Conservation (phyloP, 2,113 vertebrate genomes). For the Elephantulus edwardii region DNA sequence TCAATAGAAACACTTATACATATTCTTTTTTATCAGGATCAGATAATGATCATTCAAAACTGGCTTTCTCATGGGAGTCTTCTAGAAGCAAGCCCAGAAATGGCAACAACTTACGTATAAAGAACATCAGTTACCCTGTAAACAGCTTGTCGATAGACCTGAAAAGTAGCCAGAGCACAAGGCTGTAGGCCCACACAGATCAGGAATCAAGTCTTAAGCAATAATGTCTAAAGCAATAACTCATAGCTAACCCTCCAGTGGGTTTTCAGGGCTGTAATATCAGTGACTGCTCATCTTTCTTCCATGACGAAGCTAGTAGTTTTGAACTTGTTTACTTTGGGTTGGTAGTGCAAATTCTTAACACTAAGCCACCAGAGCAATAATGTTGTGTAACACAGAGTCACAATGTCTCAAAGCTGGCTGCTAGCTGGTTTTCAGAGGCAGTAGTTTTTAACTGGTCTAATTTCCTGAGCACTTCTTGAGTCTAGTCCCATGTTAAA, state of each 20-base stretch:
- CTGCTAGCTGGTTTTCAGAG: no score
- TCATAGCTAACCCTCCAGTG: no score
- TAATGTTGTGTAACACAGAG: no score
- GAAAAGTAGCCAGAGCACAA: neutral
- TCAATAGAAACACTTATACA: neutral
- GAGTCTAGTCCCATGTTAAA: neutral
- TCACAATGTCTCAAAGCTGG: no score
- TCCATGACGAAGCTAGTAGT: no score
- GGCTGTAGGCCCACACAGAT: neutral
- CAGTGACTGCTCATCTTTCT: no score
- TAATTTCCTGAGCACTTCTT: neutral
- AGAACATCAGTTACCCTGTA: neutral
- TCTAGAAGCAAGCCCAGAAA: neutral
- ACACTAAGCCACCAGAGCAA: no score
- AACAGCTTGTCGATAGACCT: neutral
- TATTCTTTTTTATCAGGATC: neutral
- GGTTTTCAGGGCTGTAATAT: no score
- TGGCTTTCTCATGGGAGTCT: neutral
- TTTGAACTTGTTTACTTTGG: no score
- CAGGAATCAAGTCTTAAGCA: accelerated
- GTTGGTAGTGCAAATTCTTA: no score
- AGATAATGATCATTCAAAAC: neutral
- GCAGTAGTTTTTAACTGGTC: no score
- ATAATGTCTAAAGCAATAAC: no score
- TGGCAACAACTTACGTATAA: neutral